Percentiles rank a stretch among this genome's conserved stretches.
Conservation (phyloP, 1,140 invertebrate genomes). For the Drosophila pseudoobscura region DNA sequence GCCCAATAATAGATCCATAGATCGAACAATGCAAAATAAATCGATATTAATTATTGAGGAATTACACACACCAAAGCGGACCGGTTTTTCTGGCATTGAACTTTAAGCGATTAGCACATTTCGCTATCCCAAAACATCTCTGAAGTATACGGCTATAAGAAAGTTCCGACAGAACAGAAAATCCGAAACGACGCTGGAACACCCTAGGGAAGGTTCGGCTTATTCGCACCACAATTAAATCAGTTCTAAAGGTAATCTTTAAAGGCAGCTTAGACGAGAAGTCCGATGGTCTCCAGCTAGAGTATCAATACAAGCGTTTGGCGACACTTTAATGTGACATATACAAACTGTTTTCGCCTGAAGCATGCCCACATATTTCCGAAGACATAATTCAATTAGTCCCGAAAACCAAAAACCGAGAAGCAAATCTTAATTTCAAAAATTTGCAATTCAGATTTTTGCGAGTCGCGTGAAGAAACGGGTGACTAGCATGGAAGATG, state of each 20-base stretch:
- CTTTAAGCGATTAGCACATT: constrained; percentile 10
- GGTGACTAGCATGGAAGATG: constrained; percentile 20
- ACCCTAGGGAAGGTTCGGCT: too few species aligned
- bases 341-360: constrained; percentile 12
- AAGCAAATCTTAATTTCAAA: constrained; percentile 13
- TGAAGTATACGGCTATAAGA: constrained; percentile 7
- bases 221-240: too few species aligned
- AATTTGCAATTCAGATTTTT: constrained; percentile 51
- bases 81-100: constrained; percentile 46
- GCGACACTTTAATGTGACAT: constrained; percentile 23
- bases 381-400: constrained; percentile 22
- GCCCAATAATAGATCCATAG: constrained; percentile 34
- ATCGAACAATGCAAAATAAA: constrained; percentile 41
- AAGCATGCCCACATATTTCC: neutral
- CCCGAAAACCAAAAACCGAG: constrained; percentile 12
- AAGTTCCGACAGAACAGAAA: constrained; percentile 8
- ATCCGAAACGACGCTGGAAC: neutral
- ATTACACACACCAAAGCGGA: constrained; percentile 35
- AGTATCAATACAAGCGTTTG: neutral
- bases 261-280: too few species aligned
- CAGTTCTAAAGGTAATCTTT: too few species aligned
- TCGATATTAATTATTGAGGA: constrained; percentile 32
- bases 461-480: constrained; percentile 1
- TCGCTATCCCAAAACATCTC: constrained; percentile 16
- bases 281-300: too few species aligned